phyloP scores from a whole-genome alignment of 2,113 vertebrate species.

The Tenrec ecaudatus region DNA sequence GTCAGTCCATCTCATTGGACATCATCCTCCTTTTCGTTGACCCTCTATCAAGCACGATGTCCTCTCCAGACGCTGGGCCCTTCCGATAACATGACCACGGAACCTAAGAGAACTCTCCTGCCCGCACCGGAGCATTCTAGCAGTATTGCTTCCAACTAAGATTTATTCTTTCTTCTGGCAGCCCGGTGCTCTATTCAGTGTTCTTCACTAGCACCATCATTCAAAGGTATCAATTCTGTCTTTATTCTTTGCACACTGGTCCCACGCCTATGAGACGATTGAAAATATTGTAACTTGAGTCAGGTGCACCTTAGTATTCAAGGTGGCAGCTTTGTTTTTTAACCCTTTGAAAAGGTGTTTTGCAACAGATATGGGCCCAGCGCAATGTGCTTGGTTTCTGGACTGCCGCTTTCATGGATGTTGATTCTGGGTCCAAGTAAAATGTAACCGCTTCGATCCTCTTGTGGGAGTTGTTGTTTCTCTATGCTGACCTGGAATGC shows the following conservation, averaged over 20 bases:
- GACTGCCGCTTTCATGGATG: neutral
- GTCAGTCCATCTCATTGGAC: neutral
- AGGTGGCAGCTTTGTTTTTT: neutral
- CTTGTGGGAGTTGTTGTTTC: neutral
- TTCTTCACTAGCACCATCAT: neutral
- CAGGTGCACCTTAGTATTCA: neutral
- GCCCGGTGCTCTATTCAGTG: neutral
- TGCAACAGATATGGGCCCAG: neutral
- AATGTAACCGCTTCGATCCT: neutral
- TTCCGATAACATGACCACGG: neutral
- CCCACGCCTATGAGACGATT: neutral
- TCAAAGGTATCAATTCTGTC: neutral
- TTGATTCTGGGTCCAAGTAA: neutral
- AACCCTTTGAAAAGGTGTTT: neutral
- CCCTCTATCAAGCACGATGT: neutral
- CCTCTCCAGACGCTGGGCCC: neutral
- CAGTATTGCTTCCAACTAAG: neutral
- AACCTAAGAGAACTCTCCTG: no score
- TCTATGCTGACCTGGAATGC: neutral
- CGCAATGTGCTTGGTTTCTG: neutral
- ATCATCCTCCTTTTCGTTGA: neutral
- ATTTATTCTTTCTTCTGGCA: neutral
- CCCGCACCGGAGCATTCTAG: neutral
- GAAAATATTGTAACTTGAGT: neutral
- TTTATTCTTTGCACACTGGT: neutral